These are phyloP conservation scores for Brachyhypopomus gauderio DNA, from an alignment of 2,113 vertebrate genomes.

Conservation along the genomic window DNA sequence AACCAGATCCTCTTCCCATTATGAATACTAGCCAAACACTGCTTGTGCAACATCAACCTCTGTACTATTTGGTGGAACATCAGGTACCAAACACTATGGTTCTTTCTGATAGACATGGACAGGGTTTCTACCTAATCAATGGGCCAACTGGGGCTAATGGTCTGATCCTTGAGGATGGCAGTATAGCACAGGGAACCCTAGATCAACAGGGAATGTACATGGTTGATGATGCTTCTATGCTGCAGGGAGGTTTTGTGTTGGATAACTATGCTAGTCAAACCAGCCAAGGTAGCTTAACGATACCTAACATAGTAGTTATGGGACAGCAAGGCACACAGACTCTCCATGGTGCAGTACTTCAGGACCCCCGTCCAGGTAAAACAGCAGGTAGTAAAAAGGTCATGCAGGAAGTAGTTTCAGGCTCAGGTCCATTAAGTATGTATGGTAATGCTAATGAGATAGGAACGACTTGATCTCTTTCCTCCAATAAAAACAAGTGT, in stretches of 20 bases:
- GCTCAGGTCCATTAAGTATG: background rate
- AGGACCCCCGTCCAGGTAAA: background rate
- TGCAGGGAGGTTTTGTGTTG: conserved; percentile 23
- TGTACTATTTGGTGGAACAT: conserved; percentile 69
- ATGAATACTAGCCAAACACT: conserved; percentile 56
- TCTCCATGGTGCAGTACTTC: background rate
- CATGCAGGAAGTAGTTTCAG: conserved; percentile 9
- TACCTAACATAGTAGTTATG: background rate
- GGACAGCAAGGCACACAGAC: background rate
- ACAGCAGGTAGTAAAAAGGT: background rate
- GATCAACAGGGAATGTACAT: conserved; percentile 53
- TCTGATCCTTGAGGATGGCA: conserved; percentile 48
- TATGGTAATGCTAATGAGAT: background rate
- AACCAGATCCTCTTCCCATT: conserved; percentile 23
- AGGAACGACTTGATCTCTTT: background rate
- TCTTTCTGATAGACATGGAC: conserved; percentile 53
- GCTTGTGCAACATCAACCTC: conserved; percentile 65
- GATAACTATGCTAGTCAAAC: background rate
- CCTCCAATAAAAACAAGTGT: background rate
- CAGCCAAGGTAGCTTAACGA: background rate
- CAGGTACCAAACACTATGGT: conserved; percentile 61
- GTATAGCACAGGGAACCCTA: conserved; percentile 15
- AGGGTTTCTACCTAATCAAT: conserved; percentile 60
- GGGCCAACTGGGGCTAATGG: conserved; percentile 40
- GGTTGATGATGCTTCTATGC: conserved; percentile 27